Evolutionary conservation across 2,888 invertebrate genomes (phyloP), one percentile per base, ranked within the genome.

Genomic region (Scotopteryx bipunctaria): DNA sequence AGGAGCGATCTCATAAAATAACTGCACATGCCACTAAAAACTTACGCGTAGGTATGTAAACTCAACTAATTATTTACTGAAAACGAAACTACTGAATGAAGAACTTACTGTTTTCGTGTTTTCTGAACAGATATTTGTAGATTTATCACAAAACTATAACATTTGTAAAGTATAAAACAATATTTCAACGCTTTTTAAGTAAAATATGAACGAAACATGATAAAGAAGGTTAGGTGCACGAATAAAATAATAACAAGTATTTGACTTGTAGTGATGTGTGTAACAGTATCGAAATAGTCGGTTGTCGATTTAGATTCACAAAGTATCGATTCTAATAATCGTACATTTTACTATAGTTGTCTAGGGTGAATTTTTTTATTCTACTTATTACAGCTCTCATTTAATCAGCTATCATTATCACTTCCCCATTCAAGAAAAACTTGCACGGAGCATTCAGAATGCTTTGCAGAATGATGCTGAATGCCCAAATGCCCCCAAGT

Each of bases 181-280:
- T 69, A 70, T 76, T 79, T 64, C 69, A 73, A 67, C 69, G 78
- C n/a, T 77, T 76, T 66, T 69, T 61, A 57, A 59, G 63, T 69
- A 77, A 82, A 86, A 78, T 81, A 79, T 78, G 76, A 79, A 72
- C 69, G 76, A 83, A 84, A 81, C 73, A 75, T 72, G 69, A 74
- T 79, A 78, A 81, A 81, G 80, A 85, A 86, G 88, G 88, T 88
- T 83, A 73, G 37, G 71, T 68, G 67, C 64, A 67, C 76, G 71
- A 72, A 67, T 81, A 76, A 77, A 86, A 86, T 86, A 86, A 87
- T 86, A 87, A 86, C 83, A 87, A 84, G 79, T 80, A 76, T 71
- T 69, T 69, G 59, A 60, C 54, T 54, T 64, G 37, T 72, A 68
- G 72, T 61, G 69, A 51, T 56, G 63, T 13, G 23, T 21, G n/a